These are phyloP conservation scores for Astropecten irregularis DNA, from an alignment of 53 echinoderm and acorn worm genomes.

Conservation along the genomic window DNA sequence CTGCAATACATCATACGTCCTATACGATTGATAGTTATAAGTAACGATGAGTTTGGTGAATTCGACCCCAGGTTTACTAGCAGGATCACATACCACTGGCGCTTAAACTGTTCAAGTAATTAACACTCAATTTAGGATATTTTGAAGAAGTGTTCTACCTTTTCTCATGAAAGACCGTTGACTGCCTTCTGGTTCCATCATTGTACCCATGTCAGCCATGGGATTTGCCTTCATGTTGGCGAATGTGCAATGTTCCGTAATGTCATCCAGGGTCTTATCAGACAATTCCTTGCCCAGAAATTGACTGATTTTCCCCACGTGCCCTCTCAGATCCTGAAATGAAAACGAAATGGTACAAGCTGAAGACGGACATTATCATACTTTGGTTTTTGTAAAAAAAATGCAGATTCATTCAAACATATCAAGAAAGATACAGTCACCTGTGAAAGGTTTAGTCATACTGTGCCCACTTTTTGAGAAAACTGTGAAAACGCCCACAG, in stretches of 20 bases:
- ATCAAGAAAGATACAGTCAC: too few species aligned
- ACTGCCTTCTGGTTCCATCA: background rate
- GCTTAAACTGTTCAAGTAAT: background rate
- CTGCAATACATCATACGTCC: too few species aligned
- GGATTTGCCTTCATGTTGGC: conserved; percentile 39
- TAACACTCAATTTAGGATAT: background rate
- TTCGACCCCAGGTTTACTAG: too few species aligned
- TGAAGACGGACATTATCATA: too few species aligned
- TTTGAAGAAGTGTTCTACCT: background rate
- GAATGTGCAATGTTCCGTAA: conserved; percentile 26
- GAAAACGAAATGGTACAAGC: background rate
- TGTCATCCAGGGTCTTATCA: conserved; percentile 2
- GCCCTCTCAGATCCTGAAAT: background rate
- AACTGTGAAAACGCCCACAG: too few species aligned
- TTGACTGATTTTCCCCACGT: conserved; percentile 19
- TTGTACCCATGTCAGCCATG: background rate
- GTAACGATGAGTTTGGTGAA: too few species aligned
- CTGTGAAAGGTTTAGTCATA: too few species aligned
- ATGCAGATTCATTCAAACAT: too few species aligned
- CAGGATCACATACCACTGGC: too few species aligned
- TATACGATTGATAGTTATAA: too few species aligned
- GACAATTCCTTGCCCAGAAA: conserved; percentile 24
- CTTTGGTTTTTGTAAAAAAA: too few species aligned
- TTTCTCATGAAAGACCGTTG: background rate
- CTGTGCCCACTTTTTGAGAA: too few species aligned